phyloP scores from a whole-genome alignment of 92 coral and sea anemone species.

The Zoanthus sansibaricus region DNA sequence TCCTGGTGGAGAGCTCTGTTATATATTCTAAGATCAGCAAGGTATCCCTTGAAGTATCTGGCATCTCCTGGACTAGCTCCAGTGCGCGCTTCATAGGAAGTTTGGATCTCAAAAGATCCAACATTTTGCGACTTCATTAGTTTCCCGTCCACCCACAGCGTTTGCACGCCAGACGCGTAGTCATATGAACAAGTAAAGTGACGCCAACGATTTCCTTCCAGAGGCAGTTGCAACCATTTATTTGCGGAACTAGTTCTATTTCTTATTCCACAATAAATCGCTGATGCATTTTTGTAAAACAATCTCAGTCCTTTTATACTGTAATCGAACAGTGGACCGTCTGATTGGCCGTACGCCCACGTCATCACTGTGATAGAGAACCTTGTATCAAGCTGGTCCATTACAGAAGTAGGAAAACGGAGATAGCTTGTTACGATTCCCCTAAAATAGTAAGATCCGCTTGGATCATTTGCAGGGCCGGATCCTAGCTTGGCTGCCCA shows the following conservation, averaged over 20 bases:
- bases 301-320: neutral
- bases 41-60: neutral
- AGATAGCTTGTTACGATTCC: neutral
- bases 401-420: neutral
- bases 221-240: neutral
- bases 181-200: constrained; percentile 25
- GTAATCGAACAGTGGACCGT: neutral
- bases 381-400: constrained; percentile 24
- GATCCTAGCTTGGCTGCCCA: neutral
- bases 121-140: neutral
- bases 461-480: constrained; percentile 1
- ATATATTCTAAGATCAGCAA: constrained; percentile 23
- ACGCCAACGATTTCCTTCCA: neutral
- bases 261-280: neutral
- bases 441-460: neutral
- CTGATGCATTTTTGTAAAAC: neutral
- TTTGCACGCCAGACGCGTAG: constrained; percentile 11
- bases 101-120: constrained; percentile 3
- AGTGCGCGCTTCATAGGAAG: neutral
- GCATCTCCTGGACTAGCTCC: neutral
- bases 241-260: neutral
- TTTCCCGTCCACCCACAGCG: constrained; percentile 26
- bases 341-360: constrained; percentile 6
- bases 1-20: constrained; percentile 12
- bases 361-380: constrained; percentile 14